These are phyloP conservation scores for Apostichopus parvimensis DNA, from an alignment of 35 echinoderm and acorn worm genomes.

Conservation along the genomic window DNA sequence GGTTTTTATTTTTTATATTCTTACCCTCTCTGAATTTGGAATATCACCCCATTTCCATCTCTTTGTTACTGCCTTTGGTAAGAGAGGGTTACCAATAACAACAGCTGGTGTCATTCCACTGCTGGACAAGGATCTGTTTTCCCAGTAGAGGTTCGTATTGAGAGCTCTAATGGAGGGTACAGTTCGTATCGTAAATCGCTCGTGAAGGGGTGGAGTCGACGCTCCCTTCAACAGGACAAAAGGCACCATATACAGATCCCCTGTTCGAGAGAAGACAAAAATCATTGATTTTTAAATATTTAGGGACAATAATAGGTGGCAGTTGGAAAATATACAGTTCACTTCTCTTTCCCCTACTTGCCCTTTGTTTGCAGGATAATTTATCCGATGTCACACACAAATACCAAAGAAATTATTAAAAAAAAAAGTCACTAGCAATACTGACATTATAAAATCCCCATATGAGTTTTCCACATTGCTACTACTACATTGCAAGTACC, in stretches of 20 bases:
- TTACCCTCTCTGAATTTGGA: conserved; percentile 91
- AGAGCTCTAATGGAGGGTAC: conserved; percentile 87
- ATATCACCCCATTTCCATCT: conserved; percentile 91
- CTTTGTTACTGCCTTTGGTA: conserved; percentile 73
- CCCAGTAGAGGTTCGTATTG: conserved; percentile 84
- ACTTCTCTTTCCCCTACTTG: too few relatives aligned
- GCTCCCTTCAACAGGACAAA: conserved; percentile 86
- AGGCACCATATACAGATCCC: conserved; percentile 93
- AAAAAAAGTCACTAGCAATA: too few relatives aligned
- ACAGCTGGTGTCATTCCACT: conserved; percentile 85
- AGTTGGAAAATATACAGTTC: too few relatives aligned
- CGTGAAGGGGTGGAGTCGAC: conserved; percentile 76
- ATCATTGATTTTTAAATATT: too few relatives aligned
- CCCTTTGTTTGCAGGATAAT: too few relatives aligned
- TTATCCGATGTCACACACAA: too few relatives aligned
- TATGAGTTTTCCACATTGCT: too few relatives aligned
- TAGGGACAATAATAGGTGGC: too few relatives aligned
- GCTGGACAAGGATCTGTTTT: conserved; percentile 71
- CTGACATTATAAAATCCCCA: too few relatives aligned
- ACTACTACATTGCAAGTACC: too few relatives aligned
- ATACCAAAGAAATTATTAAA: too few relatives aligned
- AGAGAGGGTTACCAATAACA: conserved; percentile 81
- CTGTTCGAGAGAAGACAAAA: conserved; percentile 30
- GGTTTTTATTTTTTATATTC: background rate
- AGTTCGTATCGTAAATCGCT: conserved; percentile 86